These are phyloP conservation scores for Orussus abietinus DNA, from an alignment of 1,140 invertebrate genomes.

Conservation along the genomic window DNA sequence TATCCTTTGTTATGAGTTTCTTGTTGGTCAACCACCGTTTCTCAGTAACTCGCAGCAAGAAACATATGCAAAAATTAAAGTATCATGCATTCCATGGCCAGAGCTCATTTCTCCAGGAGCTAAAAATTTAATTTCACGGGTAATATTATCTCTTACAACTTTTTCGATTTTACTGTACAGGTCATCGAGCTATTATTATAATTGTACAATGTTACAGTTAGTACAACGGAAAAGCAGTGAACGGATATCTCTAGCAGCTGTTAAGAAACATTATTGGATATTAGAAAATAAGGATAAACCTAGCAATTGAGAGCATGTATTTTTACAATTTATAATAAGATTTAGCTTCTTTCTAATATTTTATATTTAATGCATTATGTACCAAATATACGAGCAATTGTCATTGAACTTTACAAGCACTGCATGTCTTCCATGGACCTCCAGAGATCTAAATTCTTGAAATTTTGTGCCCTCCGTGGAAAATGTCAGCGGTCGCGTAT, in stretches of 20 bases:
- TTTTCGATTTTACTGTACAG: too few relatives aligned
- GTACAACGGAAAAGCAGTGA: conserved; percentile 64
- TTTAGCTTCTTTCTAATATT: too few relatives aligned
- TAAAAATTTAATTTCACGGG: conserved; percentile 81
- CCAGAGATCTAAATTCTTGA: too few relatives aligned
- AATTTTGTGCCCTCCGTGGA: too few relatives aligned
- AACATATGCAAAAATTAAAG: conserved; percentile 81
- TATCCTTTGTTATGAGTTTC: conserved; percentile 91
- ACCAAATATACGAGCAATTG: too few relatives aligned
- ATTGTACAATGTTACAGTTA: conserved; percentile 60
- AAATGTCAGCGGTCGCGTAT: too few relatives aligned
- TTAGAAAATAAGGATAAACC: conserved; percentile 45
- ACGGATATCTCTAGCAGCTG: conserved; percentile 67
- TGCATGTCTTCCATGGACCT: too few relatives aligned
- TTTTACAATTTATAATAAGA: too few relatives aligned
- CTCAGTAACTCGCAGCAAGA: conserved; percentile 73
- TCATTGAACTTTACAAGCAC: too few relatives aligned
- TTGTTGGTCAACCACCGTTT: conserved; percentile 92
- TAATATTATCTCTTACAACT: conserved; percentile 46
- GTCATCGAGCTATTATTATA: conserved; percentile 2
- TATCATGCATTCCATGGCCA: conserved; percentile 73
- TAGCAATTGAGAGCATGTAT: too few relatives aligned
- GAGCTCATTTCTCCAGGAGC: conserved; percentile 66
- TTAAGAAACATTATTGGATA: conserved; percentile 81
- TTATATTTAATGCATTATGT: too few relatives aligned